Conservation (phyloP, 2,113 vertebrate genomes). For the Urocynchramus pylzowi region DNA sequence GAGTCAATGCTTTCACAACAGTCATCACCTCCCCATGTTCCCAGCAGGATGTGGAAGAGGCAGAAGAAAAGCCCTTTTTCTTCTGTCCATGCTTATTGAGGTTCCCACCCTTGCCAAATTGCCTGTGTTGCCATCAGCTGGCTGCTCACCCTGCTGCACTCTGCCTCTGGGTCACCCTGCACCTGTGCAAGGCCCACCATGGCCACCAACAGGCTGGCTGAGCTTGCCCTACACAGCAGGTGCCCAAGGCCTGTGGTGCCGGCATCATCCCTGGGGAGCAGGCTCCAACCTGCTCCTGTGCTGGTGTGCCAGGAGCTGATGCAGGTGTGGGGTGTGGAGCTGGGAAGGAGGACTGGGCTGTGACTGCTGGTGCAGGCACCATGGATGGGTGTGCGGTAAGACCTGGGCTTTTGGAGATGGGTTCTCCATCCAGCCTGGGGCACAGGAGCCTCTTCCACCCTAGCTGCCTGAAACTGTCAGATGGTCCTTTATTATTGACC, state of each 20-base stretch:
- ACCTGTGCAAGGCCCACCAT: no score
- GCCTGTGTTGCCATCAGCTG: neutral
- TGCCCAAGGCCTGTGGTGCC: accelerated
- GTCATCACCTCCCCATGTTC: neutral
- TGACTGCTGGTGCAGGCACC: neutral
- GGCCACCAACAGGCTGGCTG: neutral
- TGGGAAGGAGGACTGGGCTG: accelerated
- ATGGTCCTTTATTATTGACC: slow-evolving; percentile 48
- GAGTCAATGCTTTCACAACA: neutral
- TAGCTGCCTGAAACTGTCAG: slow-evolving; percentile 3
- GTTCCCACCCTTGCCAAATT: neutral
- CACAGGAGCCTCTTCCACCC: neutral
- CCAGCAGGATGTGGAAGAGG: neutral
- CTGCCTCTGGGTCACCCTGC: neutral
- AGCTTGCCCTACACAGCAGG: neutral
- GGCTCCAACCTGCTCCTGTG: accelerated
- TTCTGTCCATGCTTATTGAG: neutral
- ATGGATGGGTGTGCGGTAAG: accelerated
- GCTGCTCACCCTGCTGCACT: neutral
- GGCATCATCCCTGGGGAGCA: neutral
- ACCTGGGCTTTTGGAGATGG: neutral
- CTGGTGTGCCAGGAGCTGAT: neutral
- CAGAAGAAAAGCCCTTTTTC: neutral
- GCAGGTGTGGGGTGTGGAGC: accelerated
- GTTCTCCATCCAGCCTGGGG: neutral